A percentile compares a stretch with the other conserved stretches of the same genome.
These are phyloP conservation scores for Brachionus calyciflorus DNA, from an alignment of 1,140 invertebrate species.

Conservation along the genomic window DNA sequence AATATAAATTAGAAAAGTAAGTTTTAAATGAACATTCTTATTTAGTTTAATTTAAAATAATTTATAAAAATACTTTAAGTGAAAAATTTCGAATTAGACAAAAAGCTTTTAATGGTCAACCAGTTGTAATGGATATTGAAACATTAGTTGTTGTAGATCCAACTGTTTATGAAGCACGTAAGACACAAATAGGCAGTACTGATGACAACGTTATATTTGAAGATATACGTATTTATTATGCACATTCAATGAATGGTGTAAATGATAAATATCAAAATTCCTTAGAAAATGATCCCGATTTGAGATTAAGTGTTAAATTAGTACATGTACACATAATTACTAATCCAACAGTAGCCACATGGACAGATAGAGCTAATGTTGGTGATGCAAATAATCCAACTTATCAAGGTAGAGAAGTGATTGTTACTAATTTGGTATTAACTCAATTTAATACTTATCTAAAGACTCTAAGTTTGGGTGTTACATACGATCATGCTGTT, in stretches of 20 bases:
- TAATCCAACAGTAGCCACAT: not conserved
- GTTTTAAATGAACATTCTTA: too few relatives aligned
- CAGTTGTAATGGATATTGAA: constrained; percentile 9
- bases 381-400: not conserved
- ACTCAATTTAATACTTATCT: too few relatives aligned
- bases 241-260: constrained; percentile 29
- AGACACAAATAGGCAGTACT: not conserved
- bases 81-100: too few relatives aligned
- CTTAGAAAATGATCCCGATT: not conserved
- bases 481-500: too few relatives aligned
- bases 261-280: constrained; percentile 29
- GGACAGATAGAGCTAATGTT: constrained; percentile 11
- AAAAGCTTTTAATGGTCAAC: constrained; percentile 23
- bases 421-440: too few relatives aligned
- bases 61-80: too few relatives aligned
- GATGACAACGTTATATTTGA: not conserved
- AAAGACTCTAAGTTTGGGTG: too few relatives aligned
- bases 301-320: not conserved
- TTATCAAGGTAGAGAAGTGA: constrained; percentile 36
- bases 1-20: too few relatives aligned
- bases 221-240: constrained; percentile 14
- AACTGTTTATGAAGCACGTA: constrained; percentile 13
- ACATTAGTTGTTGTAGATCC: constrained; percentile 12
- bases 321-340: not conserved
- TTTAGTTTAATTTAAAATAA: too few relatives aligned